Conservation (phyloP, 2,888 invertebrate genomes). For the Noctuana brunneofusca region DNA sequence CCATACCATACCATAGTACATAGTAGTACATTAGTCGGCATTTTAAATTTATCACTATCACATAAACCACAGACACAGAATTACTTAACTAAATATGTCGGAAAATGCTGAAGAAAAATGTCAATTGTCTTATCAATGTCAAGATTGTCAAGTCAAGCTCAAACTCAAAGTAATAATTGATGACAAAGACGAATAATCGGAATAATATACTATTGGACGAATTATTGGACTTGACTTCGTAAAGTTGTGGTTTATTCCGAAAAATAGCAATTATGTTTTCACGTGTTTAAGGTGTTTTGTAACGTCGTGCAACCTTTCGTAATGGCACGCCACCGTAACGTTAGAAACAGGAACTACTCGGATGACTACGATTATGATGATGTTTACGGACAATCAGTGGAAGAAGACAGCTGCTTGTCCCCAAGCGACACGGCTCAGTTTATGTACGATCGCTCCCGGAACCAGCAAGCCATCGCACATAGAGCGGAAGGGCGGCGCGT, state of each 20-base stretch:
- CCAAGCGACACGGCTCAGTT: constrained; percentile 93
- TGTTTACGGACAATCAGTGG: constrained; percentile 96
- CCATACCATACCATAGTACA: too few relatives aligned
- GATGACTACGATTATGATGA: constrained; percentile 97
- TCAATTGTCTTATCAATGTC: too few relatives aligned
- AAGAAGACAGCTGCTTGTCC: constrained; percentile 95
- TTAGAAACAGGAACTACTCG: constrained; percentile 91
- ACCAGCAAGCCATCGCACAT: constrained; percentile 88
- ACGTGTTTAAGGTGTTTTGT: neutral
- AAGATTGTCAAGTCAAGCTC: too few relatives aligned
- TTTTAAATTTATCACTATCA: too few relatives aligned
- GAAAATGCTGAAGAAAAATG: too few relatives aligned
- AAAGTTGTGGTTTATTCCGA: constrained; percentile 38
- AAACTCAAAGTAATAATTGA: too few relatives aligned
- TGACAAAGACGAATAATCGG: too few relatives aligned
- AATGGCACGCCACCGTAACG: constrained; percentile 95
- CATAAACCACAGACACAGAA: too few relatives aligned
- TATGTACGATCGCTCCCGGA: constrained; percentile 91
- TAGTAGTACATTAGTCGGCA: too few relatives aligned
- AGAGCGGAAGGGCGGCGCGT: too few relatives aligned
- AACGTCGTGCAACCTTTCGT: constrained; percentile 34
- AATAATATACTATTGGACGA: too few relatives aligned
- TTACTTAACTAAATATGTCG: too few relatives aligned
- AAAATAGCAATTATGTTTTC: constrained; percentile 24
- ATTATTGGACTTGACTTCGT: neutral